phyloP scores from a whole-genome alignment of 2,113 vertebrate species.

The Astur gentilis region DNA sequence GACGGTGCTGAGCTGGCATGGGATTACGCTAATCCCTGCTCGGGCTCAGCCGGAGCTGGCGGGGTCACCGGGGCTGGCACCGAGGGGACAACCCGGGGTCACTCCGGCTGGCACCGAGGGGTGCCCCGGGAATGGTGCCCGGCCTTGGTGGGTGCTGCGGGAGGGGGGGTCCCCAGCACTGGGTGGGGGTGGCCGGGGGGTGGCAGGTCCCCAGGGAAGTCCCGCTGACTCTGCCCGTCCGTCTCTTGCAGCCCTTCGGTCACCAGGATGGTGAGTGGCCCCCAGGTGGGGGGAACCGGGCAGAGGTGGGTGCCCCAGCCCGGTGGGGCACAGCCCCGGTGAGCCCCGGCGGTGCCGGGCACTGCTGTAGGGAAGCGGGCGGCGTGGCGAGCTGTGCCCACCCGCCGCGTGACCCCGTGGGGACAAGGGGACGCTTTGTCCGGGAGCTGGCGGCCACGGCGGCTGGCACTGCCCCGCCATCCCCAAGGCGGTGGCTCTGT shows the following conservation, averaged over 20 bases:
- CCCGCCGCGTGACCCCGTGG: constrained; percentile 18
- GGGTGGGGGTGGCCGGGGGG: background rate
- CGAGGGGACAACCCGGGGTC: background rate
- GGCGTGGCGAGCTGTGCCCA: background rate
- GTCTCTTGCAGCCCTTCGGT: background rate
- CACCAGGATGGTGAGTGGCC: constrained; percentile 39
- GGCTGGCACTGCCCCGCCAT: constrained; percentile 15
- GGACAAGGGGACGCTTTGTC: constrained; percentile 49
- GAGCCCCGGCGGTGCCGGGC: background rate
- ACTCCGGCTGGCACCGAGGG: background rate
- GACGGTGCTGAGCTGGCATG: background rate
- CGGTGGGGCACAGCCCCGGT: background rate
- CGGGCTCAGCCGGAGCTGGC: background rate
- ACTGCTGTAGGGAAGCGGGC: background rate
- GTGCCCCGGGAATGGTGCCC: background rate
- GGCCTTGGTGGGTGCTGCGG: background rate
- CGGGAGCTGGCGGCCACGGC: background rate
- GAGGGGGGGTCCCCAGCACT: background rate
- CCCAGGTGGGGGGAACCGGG: background rate
- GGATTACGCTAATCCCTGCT: background rate
- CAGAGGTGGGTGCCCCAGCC: background rate
- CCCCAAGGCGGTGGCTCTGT: background rate
- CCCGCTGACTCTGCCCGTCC: background rate
- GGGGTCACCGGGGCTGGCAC: background rate
- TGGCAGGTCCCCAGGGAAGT: background rate